These are phyloP conservation scores for Falco novaeseelandiae DNA, from an alignment of 2,797 vertebrate species.

Conservation along the genomic window DNA sequence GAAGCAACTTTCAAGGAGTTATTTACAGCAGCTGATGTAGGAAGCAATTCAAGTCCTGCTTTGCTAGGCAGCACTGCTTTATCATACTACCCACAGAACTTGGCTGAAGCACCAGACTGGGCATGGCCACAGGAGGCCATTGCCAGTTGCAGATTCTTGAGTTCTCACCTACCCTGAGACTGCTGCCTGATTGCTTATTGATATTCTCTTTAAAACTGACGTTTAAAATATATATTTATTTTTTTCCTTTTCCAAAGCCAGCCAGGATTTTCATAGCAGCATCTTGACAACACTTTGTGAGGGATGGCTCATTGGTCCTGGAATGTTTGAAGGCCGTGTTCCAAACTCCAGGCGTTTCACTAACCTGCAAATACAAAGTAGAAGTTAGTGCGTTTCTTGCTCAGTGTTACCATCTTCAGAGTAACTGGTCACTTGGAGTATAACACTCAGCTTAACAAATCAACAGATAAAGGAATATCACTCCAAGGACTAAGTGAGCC, in stretches of 20 bases:
- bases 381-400: neutral
- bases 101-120: neutral
- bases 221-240: neutral
- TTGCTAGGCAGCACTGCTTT: neutral
- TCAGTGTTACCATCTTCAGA: neutral
- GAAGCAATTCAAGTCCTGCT: neutral
- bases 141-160: neutral
- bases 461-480: neutral
- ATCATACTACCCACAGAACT: neutral
- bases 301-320: slow-evolving; percentile 79
- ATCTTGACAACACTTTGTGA: slow-evolving; percentile 92
- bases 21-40: neutral
- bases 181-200: neutral
- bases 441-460: neutral
- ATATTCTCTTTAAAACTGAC: neutral
- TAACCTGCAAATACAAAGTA: slow-evolving; percentile 81
- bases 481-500: neutral
- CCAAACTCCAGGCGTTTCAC: slow-evolving; percentile 91
- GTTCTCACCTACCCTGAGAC: neutral
- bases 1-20: neutral
- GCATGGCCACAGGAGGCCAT: neutral
- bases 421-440: neutral
- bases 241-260: neutral
- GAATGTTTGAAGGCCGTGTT: slow-evolving; percentile 74
- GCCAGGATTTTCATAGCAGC: slow-evolving; percentile 82